Evolutionary conservation across 1,140 invertebrate genomes (phyloP).

Genomic region (Saxidomus purpurata): DNA sequence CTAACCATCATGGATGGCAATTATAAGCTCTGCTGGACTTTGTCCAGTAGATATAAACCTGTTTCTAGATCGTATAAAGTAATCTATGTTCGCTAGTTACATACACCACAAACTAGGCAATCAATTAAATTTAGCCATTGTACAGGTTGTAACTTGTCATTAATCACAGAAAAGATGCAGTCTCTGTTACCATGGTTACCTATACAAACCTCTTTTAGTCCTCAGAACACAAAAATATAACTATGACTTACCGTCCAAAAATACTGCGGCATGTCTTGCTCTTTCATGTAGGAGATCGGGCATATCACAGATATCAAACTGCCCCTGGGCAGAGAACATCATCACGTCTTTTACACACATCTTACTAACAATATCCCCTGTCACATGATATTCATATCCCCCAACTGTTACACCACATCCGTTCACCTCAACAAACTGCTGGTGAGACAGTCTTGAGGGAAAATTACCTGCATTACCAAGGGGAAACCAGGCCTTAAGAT

Average conservation of each 20-base stretch:
- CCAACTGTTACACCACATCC: constrained; percentile 66
- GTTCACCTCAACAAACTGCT: constrained; percentile 67
- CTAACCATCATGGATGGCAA: no score
- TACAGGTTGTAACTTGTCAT: no score
- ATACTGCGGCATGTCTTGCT: constrained; percentile 69
- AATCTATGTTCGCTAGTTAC: no score
- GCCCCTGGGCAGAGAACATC: constrained; percentile 65
- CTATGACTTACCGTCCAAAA: constrained; percentile 62
- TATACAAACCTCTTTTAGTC: no score
- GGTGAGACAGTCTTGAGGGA: constrained; percentile 57
- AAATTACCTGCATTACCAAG: constrained; percentile 61
- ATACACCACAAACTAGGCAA: no score
- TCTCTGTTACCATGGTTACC: no score
- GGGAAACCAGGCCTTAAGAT: constrained; percentile 72
- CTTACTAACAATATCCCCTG: constrained; percentile 5
- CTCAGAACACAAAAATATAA: no score
- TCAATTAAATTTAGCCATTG: no score
- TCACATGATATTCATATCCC: constrained; percentile 67
- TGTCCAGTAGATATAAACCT: no score
- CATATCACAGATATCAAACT: constrained; percentile 72
- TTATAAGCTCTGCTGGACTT: no score
- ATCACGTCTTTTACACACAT: constrained; percentile 66
- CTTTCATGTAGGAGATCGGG: constrained; percentile 65
- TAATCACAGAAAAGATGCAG: no score
- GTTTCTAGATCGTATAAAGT: no score